Base-by-base conservation (phyloP, 1,140 invertebrate genomes). In the Drosophila ironensis region DNA sequence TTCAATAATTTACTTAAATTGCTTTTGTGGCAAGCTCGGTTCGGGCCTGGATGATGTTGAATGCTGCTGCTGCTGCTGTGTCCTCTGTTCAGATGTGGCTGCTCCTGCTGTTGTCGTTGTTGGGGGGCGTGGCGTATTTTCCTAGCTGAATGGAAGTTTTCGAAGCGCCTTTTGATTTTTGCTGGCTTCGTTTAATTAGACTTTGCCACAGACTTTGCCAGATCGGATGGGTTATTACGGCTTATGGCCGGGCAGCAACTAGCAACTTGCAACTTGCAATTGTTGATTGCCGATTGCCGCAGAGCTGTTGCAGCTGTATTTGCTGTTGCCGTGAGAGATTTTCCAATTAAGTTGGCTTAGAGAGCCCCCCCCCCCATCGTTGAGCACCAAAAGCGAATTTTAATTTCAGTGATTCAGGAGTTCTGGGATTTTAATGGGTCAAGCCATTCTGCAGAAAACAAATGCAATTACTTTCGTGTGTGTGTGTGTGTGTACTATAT, bases 1-100 rank as follows among this genome's bases (percentile, higher is more conserved):
- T 75, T 86, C 56, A 80, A 84, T 86, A 84, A 84, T 84, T 84
- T 86, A 86, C 60, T 63, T 50, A 60, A 84, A 86, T 86, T 86
- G 78, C 74, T 74, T 71, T 78, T 56, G 53, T 78, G 63, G 69
- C 69, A 73, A 54, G 56, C 66, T 54, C 9, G 42, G 41, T 37
- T 48, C 11, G 25, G 20, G 20, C 12, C 9, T 19, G 27, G 42
- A 35, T 57, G 33, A 47, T 53, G 54, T n/a, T n/a, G n/a, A 24
- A 47, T 53, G 59, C 14, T 50, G 51, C 12, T 28, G 56, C 22
- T 33, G 27, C 37, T 48, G 52, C n/a, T 3, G 12, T 42, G 22
- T 9, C 17, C 16, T 6, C 20, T 28, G 53, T 74, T n/a, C n/a
- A n/a, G n/a, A n/a, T n/a, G n/a, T n/a, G n/a, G 59, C 14, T 50